Conservation (phyloP, 2,888 invertebrate genomes). For the Anthophora plumipes region DNA sequence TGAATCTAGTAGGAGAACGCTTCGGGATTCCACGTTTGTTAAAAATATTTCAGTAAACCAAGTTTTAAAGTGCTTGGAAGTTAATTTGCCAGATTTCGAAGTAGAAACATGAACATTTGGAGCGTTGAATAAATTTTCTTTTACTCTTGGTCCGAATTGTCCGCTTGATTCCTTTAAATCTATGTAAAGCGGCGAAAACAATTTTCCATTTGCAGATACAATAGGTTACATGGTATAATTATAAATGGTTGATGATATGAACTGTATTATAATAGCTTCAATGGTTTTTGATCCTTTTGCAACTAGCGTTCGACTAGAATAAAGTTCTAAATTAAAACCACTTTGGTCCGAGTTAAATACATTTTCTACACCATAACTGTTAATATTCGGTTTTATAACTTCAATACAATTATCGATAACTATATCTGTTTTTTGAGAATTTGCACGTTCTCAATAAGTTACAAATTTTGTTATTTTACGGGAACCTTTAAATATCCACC, state of each 20-base stretch:
- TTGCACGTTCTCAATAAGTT: not conserved
- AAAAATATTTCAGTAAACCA: not conserved
- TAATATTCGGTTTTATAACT: not conserved
- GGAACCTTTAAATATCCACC: no score
- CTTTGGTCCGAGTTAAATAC: slow-evolving; percentile 11
- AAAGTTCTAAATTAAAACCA: not conserved
- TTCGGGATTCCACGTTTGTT: no score
- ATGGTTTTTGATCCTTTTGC: not conserved
- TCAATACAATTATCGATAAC: slow-evolving; percentile 4
- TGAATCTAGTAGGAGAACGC: no score
- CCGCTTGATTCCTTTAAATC: not conserved
- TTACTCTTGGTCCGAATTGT: not conserved
- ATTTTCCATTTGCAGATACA: slow-evolving; percentile 4
- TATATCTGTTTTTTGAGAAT: not conserved
- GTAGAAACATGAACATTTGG: slow-evolving; percentile 1
- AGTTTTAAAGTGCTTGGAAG: not conserved
- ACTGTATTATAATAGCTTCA: slow-evolving; percentile 4
- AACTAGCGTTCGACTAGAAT: not conserved
- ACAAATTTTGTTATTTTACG: no score
- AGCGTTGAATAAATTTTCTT: not conserved
- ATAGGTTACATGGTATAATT: slow-evolving; percentile 2
- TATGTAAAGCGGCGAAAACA: slow-evolving; percentile 2
- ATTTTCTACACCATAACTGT: slow-evolving; percentile 3
- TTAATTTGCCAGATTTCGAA: slow-evolving; percentile 1
- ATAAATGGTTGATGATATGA: not conserved